Evolutionary conservation across 2,888 invertebrate genomes (phyloP), one percentile per base, ranked within the genome.

Genomic region (Busseola fusca): DNA sequence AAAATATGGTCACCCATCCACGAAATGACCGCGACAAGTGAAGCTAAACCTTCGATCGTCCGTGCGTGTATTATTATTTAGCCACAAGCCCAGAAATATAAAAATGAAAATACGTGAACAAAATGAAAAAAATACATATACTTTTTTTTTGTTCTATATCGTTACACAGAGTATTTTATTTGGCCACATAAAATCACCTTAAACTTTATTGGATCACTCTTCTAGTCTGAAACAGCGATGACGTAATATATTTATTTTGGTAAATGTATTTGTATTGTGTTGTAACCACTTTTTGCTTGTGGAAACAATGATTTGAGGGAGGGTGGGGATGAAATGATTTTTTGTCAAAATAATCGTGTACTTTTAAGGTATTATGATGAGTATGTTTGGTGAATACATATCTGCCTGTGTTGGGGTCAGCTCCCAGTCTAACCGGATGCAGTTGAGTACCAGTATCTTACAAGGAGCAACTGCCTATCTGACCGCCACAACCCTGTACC

Each of bases 201-300:
- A 54, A 57, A 48, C 57, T 74, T 74, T 79, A 62, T 68, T 76
- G 56, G 63, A 78, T 34, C 65, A 54, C 63, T 73, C 25, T 40
- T 25, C 73, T 30, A 14, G 45, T 14, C 25, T 37, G 37, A 34
- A 40, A 54, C 34, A 25, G 56, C 59, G 67, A 81, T 76, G 75
- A 75, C 58, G 70, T 68, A 76, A 83, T 76, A 72, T 76, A 81
- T 83, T 84, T 72, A 78, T 81, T 16, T 58, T 62, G 37, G 54
- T 74, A 76, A 81, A 76, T 76, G 74, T 81, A 64, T 84, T 81
- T 81, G 76, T 58, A 30, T 12, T 67, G 72, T 74, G 3, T 6
- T 59, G 58, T 68, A 57, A 69, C 73, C 74, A 76, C 58, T 66
- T 83, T 82, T 58, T 45, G 58, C 65, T 69, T 73, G 64, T 76